phyloP scores from a whole-genome alignment of 2,113 vertebrate genomes.

The Crotophaga sulcirostris region DNA sequence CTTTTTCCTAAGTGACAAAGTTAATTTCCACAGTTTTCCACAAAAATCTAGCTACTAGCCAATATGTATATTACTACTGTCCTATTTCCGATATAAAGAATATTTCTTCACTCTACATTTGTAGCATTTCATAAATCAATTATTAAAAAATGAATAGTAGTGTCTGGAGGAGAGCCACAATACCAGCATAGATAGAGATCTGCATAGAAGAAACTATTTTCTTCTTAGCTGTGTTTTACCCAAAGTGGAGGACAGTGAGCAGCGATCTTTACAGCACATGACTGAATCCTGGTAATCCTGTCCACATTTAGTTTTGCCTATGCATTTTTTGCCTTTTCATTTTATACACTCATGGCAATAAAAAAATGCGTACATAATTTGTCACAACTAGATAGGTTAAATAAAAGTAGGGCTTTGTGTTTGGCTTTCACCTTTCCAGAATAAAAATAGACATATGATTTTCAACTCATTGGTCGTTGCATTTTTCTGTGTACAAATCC shows the following conservation, averaged over 20 bases:
- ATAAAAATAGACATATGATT: not conserved
- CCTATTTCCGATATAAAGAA: not conserved
- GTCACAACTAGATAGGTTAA: not conserved
- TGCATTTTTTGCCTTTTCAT: not conserved
- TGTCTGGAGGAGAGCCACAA: not conserved
- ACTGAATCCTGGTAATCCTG: not conserved
- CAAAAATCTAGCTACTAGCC: not conserved
- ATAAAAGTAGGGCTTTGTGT: not conserved
- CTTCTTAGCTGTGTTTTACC: not conserved
- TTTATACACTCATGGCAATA: not conserved
- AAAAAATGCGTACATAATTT: not conserved
- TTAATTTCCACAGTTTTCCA: not conserved
- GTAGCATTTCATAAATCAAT: not conserved
- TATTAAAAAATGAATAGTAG: not conserved
- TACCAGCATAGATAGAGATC: not conserved
- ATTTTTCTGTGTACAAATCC: not conserved
- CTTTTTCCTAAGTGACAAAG: not conserved
- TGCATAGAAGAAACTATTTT: not conserved
- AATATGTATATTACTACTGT: not conserved
- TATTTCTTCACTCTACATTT: not conserved
- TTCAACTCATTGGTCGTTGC: rapidly evolving
- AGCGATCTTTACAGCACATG: not conserved
- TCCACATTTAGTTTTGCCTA: not conserved
- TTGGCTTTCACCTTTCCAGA: not conserved
- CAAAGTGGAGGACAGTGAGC: not conserved